Evolutionary conservation across 2,888 invertebrate species (phyloP).

Genomic region (Fabriciana adippe): DNA sequence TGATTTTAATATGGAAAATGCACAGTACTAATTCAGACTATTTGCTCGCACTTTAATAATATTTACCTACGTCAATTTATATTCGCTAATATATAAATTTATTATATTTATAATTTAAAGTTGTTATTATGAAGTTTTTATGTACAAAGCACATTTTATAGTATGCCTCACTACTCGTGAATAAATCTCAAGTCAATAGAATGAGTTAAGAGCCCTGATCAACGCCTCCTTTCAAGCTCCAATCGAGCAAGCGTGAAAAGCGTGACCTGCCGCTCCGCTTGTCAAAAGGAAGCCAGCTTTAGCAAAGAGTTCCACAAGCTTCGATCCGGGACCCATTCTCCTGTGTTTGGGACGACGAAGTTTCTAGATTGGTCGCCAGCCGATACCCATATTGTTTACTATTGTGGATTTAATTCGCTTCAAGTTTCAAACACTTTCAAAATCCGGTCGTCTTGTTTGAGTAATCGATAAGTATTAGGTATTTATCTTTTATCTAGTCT

Average conservation of each 20-base stretch:
- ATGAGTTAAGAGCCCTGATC: constrained; percentile 34
- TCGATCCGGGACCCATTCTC: constrained; percentile 42
- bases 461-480: neutral
- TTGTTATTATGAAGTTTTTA: neutral
- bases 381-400: constrained; percentile 43
- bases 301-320: constrained; percentile 47
- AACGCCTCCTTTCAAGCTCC: constrained; percentile 31
- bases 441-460: constrained; percentile 8
- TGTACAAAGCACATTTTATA: neutral
- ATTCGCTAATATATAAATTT: too few species aligned
- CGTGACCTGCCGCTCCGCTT: constrained; percentile 43
- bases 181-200: constrained; percentile 14
- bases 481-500: too few species aligned
- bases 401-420: constrained; percentile 35
- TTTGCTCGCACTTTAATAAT: too few species aligned
- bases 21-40: too few species aligned
- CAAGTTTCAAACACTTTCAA: constrained; percentile 32
- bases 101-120: too few species aligned
- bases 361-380: constrained; percentile 41
- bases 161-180: neutral
- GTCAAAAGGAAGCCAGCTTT: constrained; percentile 48
- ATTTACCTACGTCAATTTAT: too few species aligned
- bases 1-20: neutral
- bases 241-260: constrained; percentile 37
- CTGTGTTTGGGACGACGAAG: constrained; percentile 46